Percentiles rank a stretch among this genome's conserved stretches.
Evolutionary conservation across 1,140 invertebrate species (phyloP).

Genomic region (Colletes latitarsis): DNA sequence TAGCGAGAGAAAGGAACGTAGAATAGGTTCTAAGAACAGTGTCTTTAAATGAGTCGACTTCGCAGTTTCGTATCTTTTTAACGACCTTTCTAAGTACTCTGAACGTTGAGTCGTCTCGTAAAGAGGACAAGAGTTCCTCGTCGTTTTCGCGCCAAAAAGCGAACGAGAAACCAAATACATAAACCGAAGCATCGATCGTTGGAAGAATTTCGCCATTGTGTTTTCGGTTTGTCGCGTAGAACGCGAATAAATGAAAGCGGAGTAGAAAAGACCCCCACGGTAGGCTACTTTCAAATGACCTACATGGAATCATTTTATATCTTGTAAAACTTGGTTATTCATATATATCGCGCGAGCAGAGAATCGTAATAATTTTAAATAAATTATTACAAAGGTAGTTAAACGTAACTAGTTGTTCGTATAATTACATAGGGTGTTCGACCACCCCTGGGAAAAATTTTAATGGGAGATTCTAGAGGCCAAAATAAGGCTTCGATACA

Average conservation of each 20-base stretch:
- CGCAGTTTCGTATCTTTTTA: neutral
- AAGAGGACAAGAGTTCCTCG: neutral
- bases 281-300: neutral
- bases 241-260: neutral
- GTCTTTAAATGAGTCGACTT: neutral
- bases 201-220: neutral
- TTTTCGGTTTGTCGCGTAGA: neutral
- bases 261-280: neutral
- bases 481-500: no score
- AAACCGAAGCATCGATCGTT: neutral
- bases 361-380: neutral
- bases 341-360: neutral
- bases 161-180: neutral
- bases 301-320: conserved; percentile 1
- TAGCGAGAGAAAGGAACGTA: neutral
- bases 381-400: neutral
- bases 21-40: neutral
- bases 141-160: neutral
- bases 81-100: neutral
- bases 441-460: no score
- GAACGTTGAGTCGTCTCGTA: neutral
- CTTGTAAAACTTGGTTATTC: neutral
- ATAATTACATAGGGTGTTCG: no score
- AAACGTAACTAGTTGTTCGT: no score
- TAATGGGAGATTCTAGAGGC: no score